Conservation (phyloP, 1,140 invertebrate genomes). For the Pemphigus obesinymphae region DNA sequence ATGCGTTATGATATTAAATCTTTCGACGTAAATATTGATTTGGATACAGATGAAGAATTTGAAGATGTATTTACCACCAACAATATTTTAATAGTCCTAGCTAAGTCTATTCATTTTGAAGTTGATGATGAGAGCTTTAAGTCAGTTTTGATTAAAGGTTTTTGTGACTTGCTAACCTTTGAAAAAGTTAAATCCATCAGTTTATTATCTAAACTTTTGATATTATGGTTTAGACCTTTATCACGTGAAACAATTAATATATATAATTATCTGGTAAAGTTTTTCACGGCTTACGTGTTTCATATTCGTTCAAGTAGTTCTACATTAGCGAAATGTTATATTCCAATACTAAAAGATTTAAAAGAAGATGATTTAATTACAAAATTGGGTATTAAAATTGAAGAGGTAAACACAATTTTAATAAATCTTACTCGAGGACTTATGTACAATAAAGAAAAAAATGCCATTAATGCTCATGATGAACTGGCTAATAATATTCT, state of each 20-base stretch:
- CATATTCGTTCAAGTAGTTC: slow-evolving; percentile 21
- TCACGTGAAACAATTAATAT: not conserved
- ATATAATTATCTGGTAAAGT: not conserved
- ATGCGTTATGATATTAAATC: slow-evolving; percentile 4
- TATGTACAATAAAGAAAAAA: not conserved
- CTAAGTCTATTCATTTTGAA: not conserved
- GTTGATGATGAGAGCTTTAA: slow-evolving; percentile 17
- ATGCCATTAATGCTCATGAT: not conserved
- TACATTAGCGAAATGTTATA: slow-evolving; percentile 18
- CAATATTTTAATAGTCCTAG: not conserved
- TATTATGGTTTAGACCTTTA: slow-evolving; percentile 14
- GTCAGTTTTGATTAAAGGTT: slow-evolving; percentile 3
- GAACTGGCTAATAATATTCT: slow-evolving; percentile 8
- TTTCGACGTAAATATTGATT: not conserved
- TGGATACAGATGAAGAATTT: slow-evolving; percentile 7
- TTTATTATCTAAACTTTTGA: slow-evolving; percentile 20
- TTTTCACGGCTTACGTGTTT: slow-evolving; percentile 19
- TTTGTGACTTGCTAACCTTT: slow-evolving; percentile 19
- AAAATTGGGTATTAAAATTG: not conserved
- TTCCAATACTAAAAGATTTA: slow-evolving; percentile 14
- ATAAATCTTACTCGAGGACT: not conserved
- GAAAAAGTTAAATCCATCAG: slow-evolving; percentile 10
- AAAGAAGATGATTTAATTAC: not conserved
- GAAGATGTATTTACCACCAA: not conserved
- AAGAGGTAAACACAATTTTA: slow-evolving; percentile 1